A percentile compares a stretch with the other conserved stretches of the same genome.
These are phyloP conservation scores for Drosophila subquinaria DNA, from an alignment of 2,888 invertebrate genomes.

Conservation along the genomic window DNA sequence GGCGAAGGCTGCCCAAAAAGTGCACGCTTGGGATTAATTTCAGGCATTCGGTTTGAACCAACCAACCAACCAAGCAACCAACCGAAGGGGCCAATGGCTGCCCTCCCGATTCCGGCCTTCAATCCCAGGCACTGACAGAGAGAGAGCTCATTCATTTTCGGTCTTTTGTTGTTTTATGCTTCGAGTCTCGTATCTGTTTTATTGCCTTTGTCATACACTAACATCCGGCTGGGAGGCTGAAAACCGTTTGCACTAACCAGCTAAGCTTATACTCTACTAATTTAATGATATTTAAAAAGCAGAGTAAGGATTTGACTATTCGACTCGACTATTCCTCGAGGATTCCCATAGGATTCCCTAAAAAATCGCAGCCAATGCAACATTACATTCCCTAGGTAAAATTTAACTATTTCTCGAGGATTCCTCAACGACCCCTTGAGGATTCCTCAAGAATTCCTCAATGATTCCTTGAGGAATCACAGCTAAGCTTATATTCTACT, in stretches of 20 bases:
- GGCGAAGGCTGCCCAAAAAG: constrained; percentile 46
- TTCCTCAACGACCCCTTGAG: too few species aligned
- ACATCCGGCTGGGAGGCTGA: constrained; percentile 13
- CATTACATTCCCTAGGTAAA: background rate
- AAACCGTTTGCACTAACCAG: constrained; percentile 11
- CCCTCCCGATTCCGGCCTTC: constrained; percentile 3
- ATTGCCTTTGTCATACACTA: constrained; percentile 62
- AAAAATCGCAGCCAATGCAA: background rate
- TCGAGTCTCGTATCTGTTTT: constrained; percentile 62
- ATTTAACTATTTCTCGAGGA: background rate
- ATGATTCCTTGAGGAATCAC: too few species aligned
- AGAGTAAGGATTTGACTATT: background rate
- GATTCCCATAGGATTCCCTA: background rate
- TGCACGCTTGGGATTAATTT: constrained; percentile 74
- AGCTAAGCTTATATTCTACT: too few species aligned
- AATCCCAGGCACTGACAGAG: constrained; percentile 9
- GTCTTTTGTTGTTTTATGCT: constrained; percentile 68
- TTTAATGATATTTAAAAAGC: background rate
- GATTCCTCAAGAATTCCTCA: too few species aligned
- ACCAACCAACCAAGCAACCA: constrained; percentile 1
- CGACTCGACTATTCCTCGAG: background rate
- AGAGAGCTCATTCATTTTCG: constrained; percentile 63
- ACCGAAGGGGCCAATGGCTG: background rate
- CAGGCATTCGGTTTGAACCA: constrained; percentile 27
- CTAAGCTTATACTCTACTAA: constrained; percentile 1